Evolutionary conservation across 2,888 invertebrate species (phyloP), one percentile per base, ranked within the genome.

Genomic region (Caenorhabditis drosophilae): DNA sequence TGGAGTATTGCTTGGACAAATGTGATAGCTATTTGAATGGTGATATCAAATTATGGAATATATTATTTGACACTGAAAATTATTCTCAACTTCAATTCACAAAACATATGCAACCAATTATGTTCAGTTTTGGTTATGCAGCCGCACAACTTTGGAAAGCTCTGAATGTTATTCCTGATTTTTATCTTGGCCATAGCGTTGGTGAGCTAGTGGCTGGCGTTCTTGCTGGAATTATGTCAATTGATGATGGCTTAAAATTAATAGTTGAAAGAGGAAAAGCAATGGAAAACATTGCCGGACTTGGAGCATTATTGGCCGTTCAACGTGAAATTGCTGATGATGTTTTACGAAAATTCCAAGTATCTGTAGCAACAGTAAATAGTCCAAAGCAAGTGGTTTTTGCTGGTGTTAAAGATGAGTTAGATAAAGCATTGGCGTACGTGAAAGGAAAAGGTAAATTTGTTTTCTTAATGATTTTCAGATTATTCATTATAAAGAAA

Each of bases 351-450:
- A 53, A 57, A n/a, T 71, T 63, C 50, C 45, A 69, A 25, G 62
- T 72, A 9, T 58, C 41, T 15, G 50, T 75, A 0, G 73, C 76
- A 0, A 70, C 76, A 0, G 40, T 66, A 9, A 79, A 79, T 55
- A 74, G 74, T 27, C 69, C 69, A 6, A 66, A 66, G 18, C 79
- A 79, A 48, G 56, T 72, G 15, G 78, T 79, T 0, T 55, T 79
- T 7, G 71, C 70, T 36, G 76, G 76, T 18, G 53, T 60, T 12
- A 63, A 69, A 31, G 2, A 46, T 7, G 63, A 63, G 20, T 51
- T 73, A 12, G 71, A 75, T 20, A 25, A 35, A 18, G 67, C 60
- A 11, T 38, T 69, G n/a, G 49, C 49, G n/a, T 66, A 49, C 25
- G 68, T 72, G 7, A 72, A 72, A 40, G 49, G 46, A 6, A 45